Evolutionary conservation across 1,140 invertebrate genomes (phyloP).

Genomic region (Vollenhovia emeryi): DNA sequence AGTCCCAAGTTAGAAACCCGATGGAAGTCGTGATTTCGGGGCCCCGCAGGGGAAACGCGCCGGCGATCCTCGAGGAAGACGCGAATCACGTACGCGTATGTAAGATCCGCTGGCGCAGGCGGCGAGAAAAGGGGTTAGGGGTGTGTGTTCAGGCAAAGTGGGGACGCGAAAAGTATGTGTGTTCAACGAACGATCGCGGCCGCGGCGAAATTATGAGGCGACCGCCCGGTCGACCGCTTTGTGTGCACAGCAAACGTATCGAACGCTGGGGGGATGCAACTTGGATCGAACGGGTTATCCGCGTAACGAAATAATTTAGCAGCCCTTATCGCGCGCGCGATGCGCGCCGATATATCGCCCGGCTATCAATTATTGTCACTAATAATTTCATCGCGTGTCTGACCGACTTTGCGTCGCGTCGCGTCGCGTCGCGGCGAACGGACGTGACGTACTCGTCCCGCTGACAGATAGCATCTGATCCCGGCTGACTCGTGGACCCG

Average conservation of each 20-base stretch:
- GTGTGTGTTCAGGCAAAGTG: constrained; percentile 23
- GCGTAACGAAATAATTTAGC: constrained; percentile 51
- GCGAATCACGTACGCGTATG: constrained; percentile 62
- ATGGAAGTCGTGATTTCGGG: constrained; percentile 67
- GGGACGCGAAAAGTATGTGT: constrained; percentile 61
- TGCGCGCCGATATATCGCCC: background rate
- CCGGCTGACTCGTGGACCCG: background rate
- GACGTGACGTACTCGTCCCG: background rate
- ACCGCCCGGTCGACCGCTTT: constrained; percentile 2
- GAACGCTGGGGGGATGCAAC: constrained; percentile 24
- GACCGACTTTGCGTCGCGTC: background rate
- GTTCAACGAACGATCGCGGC: constrained; percentile 50
- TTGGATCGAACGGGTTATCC: background rate
- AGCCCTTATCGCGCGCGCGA: background rate
- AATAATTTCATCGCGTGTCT: constrained; percentile 42
- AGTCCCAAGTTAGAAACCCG: constrained; percentile 59
- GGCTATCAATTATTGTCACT: constrained; percentile 40
- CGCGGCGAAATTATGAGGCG: constrained; percentile 47
- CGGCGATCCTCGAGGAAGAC: constrained; percentile 26
- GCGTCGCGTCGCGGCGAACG: background rate
- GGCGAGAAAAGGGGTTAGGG: background rate
- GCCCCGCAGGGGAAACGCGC: constrained; percentile 20
- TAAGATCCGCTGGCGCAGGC: constrained; percentile 22
- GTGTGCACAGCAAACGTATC: constrained; percentile 49
- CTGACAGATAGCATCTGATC: constrained; percentile 15